Conservation (phyloP, 2,797 vertebrate species). For the Syngnathus acus region DNA sequence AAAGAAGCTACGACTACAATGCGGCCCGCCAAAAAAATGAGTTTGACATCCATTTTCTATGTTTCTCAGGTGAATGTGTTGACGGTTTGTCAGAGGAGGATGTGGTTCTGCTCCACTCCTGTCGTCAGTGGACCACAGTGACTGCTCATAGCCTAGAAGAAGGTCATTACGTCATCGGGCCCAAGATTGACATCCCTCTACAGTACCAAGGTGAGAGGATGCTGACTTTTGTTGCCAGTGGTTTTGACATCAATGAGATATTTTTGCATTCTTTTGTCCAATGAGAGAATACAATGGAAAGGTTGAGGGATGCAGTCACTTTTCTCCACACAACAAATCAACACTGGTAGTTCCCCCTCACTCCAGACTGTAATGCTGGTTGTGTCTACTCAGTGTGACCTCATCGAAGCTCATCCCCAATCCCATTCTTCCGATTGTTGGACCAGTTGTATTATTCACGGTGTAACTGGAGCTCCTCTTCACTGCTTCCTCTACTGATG, state of each 20-base stretch:
- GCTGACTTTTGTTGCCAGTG: not conserved
- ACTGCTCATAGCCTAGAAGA: constrained; percentile 94
- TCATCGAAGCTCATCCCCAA: constrained; percentile 49
- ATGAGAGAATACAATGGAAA: not conserved
- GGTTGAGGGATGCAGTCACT: not conserved
- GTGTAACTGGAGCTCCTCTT: constrained; percentile 63
- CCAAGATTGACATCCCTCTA: constrained; percentile 95
- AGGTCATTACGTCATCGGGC: constrained; percentile 94
- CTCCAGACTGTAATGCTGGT: constrained; percentile 40
- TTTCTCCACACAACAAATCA: constrained; percentile 1
- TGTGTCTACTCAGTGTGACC: constrained; percentile 51
- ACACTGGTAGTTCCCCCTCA: constrained; percentile 9
- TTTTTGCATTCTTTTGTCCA: too few relatives aligned
- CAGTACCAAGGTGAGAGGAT: constrained; percentile 87
- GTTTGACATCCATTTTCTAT: not conserved
- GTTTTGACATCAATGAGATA: too few relatives aligned
- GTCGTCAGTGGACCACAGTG: constrained; percentile 96
- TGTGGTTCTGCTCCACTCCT: constrained; percentile 88
- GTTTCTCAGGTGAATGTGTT: constrained; percentile 79
- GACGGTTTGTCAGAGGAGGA: constrained; percentile 89
- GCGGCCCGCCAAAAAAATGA: too few relatives aligned
- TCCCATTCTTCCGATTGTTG: constrained; percentile 38
- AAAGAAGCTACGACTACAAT: too few relatives aligned
- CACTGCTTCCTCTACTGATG: constrained; percentile 51
- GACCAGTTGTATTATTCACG: constrained; percentile 35